Percentiles rank a stretch among this genome's conserved stretches.
Conservation (phyloP, 2,797 vertebrate genomes). For the Glyptemys insculpta region DNA sequence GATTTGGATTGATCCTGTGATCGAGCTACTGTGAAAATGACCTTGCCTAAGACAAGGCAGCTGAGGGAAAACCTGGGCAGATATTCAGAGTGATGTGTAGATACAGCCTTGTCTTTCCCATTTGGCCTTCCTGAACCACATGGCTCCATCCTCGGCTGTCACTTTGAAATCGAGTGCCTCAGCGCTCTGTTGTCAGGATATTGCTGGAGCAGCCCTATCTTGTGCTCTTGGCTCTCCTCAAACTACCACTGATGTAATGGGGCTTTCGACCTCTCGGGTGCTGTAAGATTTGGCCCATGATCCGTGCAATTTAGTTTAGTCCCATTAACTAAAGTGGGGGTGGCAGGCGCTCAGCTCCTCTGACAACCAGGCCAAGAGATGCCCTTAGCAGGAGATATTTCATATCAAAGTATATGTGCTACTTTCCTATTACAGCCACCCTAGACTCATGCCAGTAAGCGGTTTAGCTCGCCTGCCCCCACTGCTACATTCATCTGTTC, state of each 20-base stretch:
- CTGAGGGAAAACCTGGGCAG: not conserved
- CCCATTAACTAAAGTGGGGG: not conserved
- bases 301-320: not conserved
- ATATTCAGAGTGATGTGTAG: not conserved
- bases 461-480: fast-evolving
- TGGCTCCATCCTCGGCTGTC: not conserved
- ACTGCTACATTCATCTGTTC: not conserved
- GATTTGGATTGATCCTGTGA: not conserved
- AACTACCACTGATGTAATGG: not conserved
- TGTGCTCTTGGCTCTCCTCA: not conserved
- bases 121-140: not conserved
- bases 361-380: not conserved
- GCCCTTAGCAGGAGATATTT: not conserved
- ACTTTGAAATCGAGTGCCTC: not conserved
- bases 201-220: not conserved
- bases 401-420: not conserved
- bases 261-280: not conserved
- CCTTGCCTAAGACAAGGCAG: not conserved
- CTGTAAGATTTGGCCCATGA: not conserved
- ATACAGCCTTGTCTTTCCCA: not conserved
- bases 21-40: not conserved
- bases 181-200: not conserved
- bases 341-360: no score
- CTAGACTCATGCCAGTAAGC: not conserved
- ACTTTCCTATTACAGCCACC: not conserved